phyloP scores from a whole-genome alignment of 2,888 invertebrate species.

The Perdita meconis region DNA sequence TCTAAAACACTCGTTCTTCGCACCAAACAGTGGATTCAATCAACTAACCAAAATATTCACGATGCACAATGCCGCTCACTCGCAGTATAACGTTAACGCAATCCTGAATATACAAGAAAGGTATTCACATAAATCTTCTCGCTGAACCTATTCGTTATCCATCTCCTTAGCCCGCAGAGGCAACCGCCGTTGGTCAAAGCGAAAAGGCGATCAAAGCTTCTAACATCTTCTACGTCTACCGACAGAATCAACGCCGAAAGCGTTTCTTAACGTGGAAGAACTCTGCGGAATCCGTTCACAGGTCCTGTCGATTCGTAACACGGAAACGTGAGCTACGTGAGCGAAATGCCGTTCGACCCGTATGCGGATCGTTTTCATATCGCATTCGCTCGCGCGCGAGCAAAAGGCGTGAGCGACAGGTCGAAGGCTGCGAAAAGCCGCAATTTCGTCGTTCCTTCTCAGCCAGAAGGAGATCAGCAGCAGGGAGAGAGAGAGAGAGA shows the following conservation, averaged over 20 bases:
- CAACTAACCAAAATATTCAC: too few species aligned
- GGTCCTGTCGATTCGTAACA: not conserved
- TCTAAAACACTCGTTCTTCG: too few species aligned
- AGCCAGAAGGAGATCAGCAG: not conserved
- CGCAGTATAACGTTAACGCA: too few species aligned
- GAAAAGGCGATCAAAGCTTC: too few species aligned
- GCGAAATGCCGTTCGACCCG: not conserved
- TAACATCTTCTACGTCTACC: too few species aligned
- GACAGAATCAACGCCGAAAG: not conserved
- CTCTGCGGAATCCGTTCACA: not conserved
- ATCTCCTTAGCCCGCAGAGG: too few species aligned
- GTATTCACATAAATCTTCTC: too few species aligned
- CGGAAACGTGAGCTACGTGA: not conserved
- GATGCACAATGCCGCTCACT: too few species aligned
- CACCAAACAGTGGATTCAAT: too few species aligned
- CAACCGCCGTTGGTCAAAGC: too few species aligned
- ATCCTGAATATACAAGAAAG: too few species aligned
- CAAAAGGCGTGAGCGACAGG: conserved; percentile 14
- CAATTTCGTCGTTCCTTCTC: conserved; percentile 33
- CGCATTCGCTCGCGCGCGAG: not conserved
- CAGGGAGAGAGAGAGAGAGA: not conserved
- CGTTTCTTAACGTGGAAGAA: not conserved
- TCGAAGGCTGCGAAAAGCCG: conserved; percentile 34
- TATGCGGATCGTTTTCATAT: conserved; percentile 19
- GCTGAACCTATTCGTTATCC: too few species aligned